phyloP scores from a whole-genome alignment of 1,140 invertebrate genomes.

The Lasioglossum albipes region DNA sequence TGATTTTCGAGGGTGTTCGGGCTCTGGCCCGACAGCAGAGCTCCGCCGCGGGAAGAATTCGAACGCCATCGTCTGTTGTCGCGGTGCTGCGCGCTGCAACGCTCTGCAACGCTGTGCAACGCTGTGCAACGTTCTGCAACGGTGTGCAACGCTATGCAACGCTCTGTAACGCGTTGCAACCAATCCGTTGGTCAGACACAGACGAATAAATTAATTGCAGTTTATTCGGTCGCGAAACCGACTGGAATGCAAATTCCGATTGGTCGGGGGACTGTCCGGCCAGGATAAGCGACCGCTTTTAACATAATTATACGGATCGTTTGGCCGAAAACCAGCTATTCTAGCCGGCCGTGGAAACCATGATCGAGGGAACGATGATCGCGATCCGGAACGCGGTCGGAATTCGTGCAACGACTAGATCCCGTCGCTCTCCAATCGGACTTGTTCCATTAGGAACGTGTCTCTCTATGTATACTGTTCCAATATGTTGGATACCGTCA shows the following conservation, averaged over 20 bases:
- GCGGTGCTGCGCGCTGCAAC: background rate
- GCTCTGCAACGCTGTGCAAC: too few relatives aligned
- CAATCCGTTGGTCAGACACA: background rate
- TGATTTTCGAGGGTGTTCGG: background rate
- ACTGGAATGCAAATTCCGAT: constrained; percentile 21
- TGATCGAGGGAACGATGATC: background rate
- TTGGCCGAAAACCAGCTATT: too few relatives aligned
- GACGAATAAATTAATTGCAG: constrained; percentile 47
- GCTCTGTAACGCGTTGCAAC: too few relatives aligned
- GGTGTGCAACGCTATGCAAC: too few relatives aligned
- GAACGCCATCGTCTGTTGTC: constrained; percentile 9
- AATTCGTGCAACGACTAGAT: background rate
- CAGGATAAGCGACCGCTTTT: background rate
- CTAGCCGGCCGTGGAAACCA: background rate
- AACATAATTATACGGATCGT: background rate
- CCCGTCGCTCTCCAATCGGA: too few relatives aligned
- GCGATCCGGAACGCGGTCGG: background rate
- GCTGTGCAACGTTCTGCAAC: too few relatives aligned
- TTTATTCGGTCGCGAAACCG: constrained; percentile 22
- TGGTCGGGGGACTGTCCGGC: background rate
- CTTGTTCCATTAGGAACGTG: too few relatives aligned
- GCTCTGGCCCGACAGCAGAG: background rate
- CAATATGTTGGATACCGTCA: too few relatives aligned
- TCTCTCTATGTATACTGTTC: too few relatives aligned
- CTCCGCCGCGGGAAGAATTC: constrained; percentile 45